Base-by-base conservation (phyloP, 2,888 invertebrate species). In the Lamellibrachia columna region DNA sequence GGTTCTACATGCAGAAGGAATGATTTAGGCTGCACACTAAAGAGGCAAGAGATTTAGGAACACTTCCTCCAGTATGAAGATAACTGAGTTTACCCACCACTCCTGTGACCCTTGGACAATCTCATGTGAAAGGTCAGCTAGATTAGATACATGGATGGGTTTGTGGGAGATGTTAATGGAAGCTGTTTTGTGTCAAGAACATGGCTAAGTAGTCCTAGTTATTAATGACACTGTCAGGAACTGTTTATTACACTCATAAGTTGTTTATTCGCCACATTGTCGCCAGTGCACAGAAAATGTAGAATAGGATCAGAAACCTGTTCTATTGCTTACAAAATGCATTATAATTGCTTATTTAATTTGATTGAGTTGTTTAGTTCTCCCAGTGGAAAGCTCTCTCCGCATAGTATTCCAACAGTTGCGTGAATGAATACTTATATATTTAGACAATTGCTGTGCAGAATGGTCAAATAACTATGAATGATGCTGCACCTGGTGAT, bases 111-210 rank as follows among this genome's bases (percentile, higher is more conserved):
- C 75, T n/a, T 15, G n/a, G 22, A 75, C 75, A 75, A 15, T 75
- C 75, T 75, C 75, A 75, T 15, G 75, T 75, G 22, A 75, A 75
- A 75, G 75, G 75, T 75, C 75, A 22, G 75, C 75, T 75, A 75
- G 75, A 75, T 75, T 75, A 75, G 75, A 75, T 75, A 75, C 75
- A 75, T 75, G 22, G 75, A 75, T 15, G 75, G 15, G n/a, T 15
- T n/a, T 15, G 58, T 58, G 58, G 40, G 58, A 58, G 58, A 8
- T 3, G 7, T 2, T 75, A 75, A 75, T 15, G 75, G 75, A 75
- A 75, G 75, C 75, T 75, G 75, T 75, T 75, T 75, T 75, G 75
- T 75, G 75, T 75, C 75, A 75, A 75, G 75, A 75, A 75, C 75
- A 75, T 75, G 22, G n/a, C 75, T 75, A 75, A 75, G 75, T 75